These are phyloP conservation scores for Parapristionchus giblindavisi DNA, from an alignment of 2,888 invertebrate species.

Conservation along the genomic window DNA sequence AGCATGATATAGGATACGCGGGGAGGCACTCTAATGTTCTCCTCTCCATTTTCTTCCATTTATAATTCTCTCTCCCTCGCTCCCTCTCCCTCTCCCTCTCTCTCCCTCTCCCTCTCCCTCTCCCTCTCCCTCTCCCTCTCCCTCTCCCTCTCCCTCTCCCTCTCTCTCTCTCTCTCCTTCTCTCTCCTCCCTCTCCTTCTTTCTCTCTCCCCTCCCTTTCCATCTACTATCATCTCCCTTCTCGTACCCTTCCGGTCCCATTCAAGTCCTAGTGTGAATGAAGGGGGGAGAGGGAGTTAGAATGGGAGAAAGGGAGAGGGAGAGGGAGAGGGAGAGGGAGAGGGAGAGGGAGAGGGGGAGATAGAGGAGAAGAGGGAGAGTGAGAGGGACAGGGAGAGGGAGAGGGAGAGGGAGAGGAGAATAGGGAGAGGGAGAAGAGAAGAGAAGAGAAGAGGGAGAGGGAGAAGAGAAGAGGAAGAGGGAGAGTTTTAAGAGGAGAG, in stretches of 20 bases:
- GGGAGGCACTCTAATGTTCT: too few species aligned
- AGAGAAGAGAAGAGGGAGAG: background rate
- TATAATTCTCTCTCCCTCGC: too few species aligned
- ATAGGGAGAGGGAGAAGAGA: background rate
- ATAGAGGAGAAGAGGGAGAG: background rate
- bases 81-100: too few species aligned
- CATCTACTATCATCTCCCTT: background rate
- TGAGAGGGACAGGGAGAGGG: background rate
- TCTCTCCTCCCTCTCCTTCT: background rate
- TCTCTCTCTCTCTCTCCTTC: background rate
- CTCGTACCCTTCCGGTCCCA: background rate
- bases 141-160: background rate
- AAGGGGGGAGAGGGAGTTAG: background rate
- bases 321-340: slow-evolving; percentile 23
- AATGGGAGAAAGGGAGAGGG: slow-evolving; percentile 12
- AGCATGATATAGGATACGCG: too few species aligned
- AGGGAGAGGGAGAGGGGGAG: background rate
- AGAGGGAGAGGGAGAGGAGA: background rate
- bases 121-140: too few species aligned
- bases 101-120: too few species aligned
- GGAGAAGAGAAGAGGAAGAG: background rate
- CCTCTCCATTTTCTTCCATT: too few species aligned
- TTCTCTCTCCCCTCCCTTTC: slow-evolving; percentile 4
- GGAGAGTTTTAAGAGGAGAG: background rate
- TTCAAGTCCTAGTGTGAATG: background rate